phyloP scores from a whole-genome alignment of 2,888 invertebrate genomes.

The Tenthredo scrophulariae region DNA sequence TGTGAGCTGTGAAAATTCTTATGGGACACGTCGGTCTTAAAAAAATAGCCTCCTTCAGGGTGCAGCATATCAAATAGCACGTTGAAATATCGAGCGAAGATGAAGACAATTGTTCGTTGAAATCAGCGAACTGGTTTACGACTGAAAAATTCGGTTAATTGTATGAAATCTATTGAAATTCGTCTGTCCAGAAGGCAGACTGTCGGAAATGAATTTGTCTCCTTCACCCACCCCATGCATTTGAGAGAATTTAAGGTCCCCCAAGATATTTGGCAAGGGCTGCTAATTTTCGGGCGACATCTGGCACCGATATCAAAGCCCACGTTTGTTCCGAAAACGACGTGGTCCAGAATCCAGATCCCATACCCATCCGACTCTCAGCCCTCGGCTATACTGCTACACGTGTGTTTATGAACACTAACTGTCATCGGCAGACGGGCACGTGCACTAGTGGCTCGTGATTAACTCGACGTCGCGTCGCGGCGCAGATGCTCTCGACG shows the following conservation, averaged over 20 bases:
- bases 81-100: background rate
- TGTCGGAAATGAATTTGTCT: background rate
- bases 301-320: constrained; percentile 46
- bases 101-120: background rate
- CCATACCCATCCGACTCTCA: constrained; percentile 14
- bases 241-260: constrained; percentile 5
- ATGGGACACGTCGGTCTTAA: too few species aligned
- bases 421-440: constrained; percentile 50
- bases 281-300: constrained; percentile 46
- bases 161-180: background rate
- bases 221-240: background rate
- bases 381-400: constrained; percentile 29
- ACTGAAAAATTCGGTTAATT: background rate
- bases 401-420: constrained; percentile 52
- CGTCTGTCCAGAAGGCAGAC: background rate
- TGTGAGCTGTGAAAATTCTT: too few species aligned
- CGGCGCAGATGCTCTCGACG: constrained; percentile 41
- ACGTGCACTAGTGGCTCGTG: constrained; percentile 46
- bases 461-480: constrained; percentile 44
- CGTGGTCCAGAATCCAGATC: constrained; percentile 41
- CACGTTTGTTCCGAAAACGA: constrained; percentile 9
- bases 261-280: constrained; percentile 32
- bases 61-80: background rate
- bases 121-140: background rate
- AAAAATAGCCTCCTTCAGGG: background rate